Conservation (phyloP, 2,797 vertebrate genomes). For the Ara ararauna region DNA sequence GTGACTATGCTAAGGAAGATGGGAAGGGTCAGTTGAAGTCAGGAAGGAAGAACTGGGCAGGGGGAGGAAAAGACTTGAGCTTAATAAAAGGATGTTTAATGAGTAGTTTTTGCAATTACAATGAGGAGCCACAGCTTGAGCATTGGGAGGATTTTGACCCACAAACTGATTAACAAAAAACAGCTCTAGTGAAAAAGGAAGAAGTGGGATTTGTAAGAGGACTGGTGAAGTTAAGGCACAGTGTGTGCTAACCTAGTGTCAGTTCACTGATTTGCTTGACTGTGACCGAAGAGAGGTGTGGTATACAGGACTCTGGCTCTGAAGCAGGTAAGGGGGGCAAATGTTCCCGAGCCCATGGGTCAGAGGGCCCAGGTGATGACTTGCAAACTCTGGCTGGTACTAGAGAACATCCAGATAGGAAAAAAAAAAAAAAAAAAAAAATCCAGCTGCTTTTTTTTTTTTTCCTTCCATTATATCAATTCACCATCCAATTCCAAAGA, state of each 20-base stretch:
- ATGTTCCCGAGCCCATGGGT: background rate
- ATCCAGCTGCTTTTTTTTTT: background rate
- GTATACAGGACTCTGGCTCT: background rate
- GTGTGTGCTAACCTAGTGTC: background rate
- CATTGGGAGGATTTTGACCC: background rate
- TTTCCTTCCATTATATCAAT: background rate
- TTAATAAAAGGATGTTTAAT: background rate
- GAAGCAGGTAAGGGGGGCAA: accelerated
- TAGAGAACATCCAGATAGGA: background rate
- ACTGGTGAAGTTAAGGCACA: background rate
- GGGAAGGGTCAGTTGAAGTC: background rate
- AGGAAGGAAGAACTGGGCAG: background rate
- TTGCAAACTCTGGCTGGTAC: background rate
- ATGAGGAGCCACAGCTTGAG: background rate
- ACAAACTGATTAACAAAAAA: background rate
- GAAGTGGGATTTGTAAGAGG: background rate
- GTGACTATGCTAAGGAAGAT: background rate
- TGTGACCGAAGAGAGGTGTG: background rate
- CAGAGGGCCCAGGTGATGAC: background rate
- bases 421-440: background rate
- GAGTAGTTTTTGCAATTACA: background rate
- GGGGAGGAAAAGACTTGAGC: background rate
- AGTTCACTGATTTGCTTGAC: background rate
- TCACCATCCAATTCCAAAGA: background rate
- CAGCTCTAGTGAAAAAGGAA: background rate